A percentile compares a stretch with the other conserved stretches of the same genome.
These are phyloP conservation scores for Pammene aurita DNA, from an alignment of 2,888 invertebrate genomes.

Conservation along the genomic window DNA sequence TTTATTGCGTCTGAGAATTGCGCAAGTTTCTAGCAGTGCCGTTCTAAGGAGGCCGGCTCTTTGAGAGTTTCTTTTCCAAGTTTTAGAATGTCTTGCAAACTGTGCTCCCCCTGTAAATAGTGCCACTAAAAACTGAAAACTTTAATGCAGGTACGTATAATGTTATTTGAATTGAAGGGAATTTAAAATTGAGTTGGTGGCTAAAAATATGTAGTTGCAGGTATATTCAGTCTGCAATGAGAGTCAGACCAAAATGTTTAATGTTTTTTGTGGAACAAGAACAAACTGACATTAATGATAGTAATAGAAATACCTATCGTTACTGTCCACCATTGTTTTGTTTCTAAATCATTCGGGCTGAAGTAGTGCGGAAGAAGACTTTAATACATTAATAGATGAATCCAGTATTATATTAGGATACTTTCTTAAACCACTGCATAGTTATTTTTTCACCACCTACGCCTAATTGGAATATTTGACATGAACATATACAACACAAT, in stretches of 20 bases:
- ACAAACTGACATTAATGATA: conserved; percentile 12
- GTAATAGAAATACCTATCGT: conserved; percentile 11
- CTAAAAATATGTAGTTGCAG: neutral
- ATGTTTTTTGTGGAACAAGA: neutral
- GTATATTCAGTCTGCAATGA: neutral
- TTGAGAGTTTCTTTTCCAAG: conserved; percentile 71
- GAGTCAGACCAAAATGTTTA: neutral
- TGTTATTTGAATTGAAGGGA: conserved; percentile 37
- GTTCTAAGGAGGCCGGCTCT: conserved; percentile 61
- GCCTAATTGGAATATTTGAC: no score
- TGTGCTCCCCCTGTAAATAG: conserved; percentile 49
- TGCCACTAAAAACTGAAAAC: conserved; percentile 41
- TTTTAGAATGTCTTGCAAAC: conserved; percentile 69
- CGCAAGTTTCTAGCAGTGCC: conserved; percentile 69
- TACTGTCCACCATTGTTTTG: neutral
- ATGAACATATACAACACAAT: no score
- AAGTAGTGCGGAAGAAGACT: neutral
- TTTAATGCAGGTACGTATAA: conserved; percentile 42
- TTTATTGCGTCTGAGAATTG: conserved; percentile 75
- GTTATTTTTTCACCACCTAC: no score
- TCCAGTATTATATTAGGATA: neutral
- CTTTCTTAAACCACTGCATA: neutral
- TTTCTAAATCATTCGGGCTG: conserved; percentile 4
- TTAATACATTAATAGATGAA: neutral
- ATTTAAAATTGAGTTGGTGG: conserved; percentile 26